Percentiles rank a stretch among this genome's conserved stretches.
phyloP scores from a whole-genome alignment of 2,113 vertebrate genomes.

The Aptenodytes forsteri region DNA sequence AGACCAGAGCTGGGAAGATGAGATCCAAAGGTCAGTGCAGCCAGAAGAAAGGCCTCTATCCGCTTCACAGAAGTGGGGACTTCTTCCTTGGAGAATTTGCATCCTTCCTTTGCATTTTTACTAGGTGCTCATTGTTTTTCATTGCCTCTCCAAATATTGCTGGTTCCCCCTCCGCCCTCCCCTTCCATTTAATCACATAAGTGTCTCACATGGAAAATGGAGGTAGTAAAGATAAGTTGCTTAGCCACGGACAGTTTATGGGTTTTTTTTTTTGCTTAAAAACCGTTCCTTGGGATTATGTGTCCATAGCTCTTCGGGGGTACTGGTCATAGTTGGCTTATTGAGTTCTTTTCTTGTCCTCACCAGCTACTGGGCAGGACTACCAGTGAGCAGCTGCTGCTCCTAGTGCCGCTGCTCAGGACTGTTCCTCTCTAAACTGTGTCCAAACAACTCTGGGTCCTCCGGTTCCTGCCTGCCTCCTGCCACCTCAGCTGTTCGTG shows the following conservation, averaged over 20 bases:
- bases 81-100: neutral
- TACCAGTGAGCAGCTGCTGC: neutral
- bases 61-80: neutral
- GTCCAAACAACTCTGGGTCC: neutral
- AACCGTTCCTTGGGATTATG: neutral
- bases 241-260: neutral
- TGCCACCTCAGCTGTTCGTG: neutral
- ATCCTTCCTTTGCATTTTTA: neutral
- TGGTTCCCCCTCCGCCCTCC: neutral
- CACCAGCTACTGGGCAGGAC: neutral
- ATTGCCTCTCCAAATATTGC: neutral
- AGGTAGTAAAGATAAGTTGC: neutral
- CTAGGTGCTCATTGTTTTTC: neutral
- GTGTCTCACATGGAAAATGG: neutral
- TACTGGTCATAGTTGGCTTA: neutral
- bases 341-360: neutral
- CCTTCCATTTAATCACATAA: neutral
- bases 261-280: neutral
- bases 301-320: neutral
- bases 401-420: neutral
- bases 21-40: neutral
- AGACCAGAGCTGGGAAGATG: neutral
- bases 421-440: neutral
- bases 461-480: neutral
- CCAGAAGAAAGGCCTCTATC: neutral